Percentiles rank a stretch among this genome's conserved stretches.
These are phyloP conservation scores for Loris lydekkerianus DNA, from an alignment of 2,797 vertebrate species.

Conservation along the genomic window DNA sequence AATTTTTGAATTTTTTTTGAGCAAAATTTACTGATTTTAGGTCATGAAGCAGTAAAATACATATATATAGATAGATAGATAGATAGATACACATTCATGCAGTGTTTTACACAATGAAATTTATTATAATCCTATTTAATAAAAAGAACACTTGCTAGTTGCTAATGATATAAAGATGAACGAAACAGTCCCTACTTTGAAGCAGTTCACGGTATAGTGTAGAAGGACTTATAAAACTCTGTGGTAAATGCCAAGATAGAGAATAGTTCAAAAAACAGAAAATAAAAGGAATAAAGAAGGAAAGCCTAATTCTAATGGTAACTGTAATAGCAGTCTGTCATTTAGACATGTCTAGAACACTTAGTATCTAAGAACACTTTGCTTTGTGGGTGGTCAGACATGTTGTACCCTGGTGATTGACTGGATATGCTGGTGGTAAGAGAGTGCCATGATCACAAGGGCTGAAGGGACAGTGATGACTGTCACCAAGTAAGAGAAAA, in stretches of 20 bases:
- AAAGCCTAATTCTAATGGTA: background rate
- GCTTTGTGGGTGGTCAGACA: background rate
- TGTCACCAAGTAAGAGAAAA: background rate
- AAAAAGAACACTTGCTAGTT: conserved; percentile 28
- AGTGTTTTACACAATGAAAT: conserved; percentile 1
- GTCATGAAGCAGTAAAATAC: background rate
- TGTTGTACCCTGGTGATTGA: background rate
- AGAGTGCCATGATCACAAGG: background rate
- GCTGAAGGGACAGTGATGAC: background rate
- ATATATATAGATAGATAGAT: background rate
- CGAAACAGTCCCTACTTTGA: background rate
- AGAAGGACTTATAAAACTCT: background rate
- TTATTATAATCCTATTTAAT: conserved; percentile 25
- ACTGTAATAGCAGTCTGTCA: background rate
- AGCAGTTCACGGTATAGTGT: background rate
- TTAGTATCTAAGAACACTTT: background rate
- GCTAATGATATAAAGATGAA: conserved; percentile 5
- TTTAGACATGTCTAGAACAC: background rate
- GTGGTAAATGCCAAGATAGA: background rate
- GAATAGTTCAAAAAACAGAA: background rate
- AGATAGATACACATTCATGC: background rate
- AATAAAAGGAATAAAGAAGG: background rate
- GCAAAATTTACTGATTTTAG: conserved; percentile 36
- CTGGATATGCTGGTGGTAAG: background rate
- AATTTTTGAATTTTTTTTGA: conserved; percentile 62